A percentile compares a stretch with the other conserved stretches of the same genome.
Evolutionary conservation across 2,113 vertebrate genomes (phyloP).

Genomic region (Neopipo cinnamomea): DNA sequence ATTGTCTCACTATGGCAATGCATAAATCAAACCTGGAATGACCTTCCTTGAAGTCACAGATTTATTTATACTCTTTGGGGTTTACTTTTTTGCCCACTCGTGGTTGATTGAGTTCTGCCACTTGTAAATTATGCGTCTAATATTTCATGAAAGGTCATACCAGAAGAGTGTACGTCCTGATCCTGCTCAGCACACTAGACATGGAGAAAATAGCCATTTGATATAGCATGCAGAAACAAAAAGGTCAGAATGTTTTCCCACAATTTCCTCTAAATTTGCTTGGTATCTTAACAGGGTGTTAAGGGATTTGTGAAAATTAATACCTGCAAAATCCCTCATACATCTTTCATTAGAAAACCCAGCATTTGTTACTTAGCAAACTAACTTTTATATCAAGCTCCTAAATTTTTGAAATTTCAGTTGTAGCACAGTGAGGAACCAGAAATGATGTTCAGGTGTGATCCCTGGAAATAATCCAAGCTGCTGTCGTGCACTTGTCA

Average conservation of each 20-base stretch:
- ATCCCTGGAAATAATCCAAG: not conserved
- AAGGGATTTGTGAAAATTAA: not conserved
- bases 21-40: not conserved
- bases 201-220: not conserved
- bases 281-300: not conserved
- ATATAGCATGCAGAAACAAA: not conserved
- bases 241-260: not conserved
- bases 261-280: not conserved
- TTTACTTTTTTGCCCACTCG: not conserved
- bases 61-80: not conserved
- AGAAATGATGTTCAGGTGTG: not conserved
- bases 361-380: not conserved
- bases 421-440: not conserved
- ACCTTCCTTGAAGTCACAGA: not conserved
- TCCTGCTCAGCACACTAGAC: not conserved
- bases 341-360: not conserved
- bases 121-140: not conserved
- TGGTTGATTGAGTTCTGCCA: not conserved
- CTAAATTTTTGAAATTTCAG: not conserved
- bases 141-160: not conserved
- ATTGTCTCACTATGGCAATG: not conserved
- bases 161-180: not conserved
- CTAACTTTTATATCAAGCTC: not conserved
- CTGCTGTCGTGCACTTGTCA: not conserved
- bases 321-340: not conserved